Percentiles rank a stretch among this genome's conserved stretches.
Conservation (phyloP, 2,113 vertebrate genomes). For the Sciurus niger region DNA sequence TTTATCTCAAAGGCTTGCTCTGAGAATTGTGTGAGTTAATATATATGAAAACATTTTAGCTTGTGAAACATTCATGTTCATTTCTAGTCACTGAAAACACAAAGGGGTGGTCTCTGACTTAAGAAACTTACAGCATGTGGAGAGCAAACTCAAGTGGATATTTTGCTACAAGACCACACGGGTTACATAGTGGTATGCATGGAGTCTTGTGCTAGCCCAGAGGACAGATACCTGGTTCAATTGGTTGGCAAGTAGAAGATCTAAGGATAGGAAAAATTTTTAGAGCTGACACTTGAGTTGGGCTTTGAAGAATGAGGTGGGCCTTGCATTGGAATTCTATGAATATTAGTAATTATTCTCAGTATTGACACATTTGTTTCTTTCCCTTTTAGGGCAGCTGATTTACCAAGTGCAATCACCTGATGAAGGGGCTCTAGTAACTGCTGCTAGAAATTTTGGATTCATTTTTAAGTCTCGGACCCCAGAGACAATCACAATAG, state of each 20-base stretch:
- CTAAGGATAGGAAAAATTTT: not conserved
- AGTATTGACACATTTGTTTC: not conserved
- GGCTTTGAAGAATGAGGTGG: not conserved
- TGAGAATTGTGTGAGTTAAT: conserved; percentile 7
- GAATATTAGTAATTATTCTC: not conserved
- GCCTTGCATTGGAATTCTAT: conserved; percentile 12
- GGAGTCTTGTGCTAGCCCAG: not conserved
- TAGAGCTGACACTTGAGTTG: not conserved
- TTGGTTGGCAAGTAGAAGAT: not conserved
- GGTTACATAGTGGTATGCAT: not conserved
- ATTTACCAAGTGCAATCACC: conserved; percentile 90
- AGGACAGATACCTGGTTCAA: not conserved
- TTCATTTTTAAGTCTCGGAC: conserved; percentile 90
- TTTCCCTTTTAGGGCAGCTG: conserved; percentile 86
- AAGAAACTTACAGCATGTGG: not conserved
- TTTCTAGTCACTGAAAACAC: conserved; percentile 46
- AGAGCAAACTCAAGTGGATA: not conserved
- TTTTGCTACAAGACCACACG: not conserved
- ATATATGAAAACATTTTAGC: conserved; percentile 15
- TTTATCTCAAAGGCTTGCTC: not conserved
- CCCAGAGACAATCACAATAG: conserved; percentile 90
- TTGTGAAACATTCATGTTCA: not conserved
- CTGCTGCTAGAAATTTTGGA: conserved; percentile 89
- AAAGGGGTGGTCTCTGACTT: not conserved
- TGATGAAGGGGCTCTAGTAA: conserved; percentile 91